Evolutionary conservation across 2,888 invertebrate genomes (phyloP).

Genomic region (Alloscopus bannaensis): DNA sequence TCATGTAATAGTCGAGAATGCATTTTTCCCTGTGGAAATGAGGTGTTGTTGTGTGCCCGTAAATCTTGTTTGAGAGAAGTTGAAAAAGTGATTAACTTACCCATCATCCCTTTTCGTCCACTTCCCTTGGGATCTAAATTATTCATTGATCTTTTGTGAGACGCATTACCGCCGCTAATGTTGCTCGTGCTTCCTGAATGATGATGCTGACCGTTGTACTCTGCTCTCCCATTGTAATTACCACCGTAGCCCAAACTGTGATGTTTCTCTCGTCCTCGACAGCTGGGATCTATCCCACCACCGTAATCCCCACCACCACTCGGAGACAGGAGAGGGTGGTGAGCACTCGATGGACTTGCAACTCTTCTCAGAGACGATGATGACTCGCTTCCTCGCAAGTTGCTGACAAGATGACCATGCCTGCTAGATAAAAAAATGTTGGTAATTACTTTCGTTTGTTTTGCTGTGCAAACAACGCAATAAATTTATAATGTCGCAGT

Average conservation of each 20-base stretch:
- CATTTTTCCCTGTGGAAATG: no score
- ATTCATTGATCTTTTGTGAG: constrained; percentile 69
- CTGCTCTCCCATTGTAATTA: constrained; percentile 42
- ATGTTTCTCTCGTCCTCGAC: constrained; percentile 39
- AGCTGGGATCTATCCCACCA: constrained; percentile 24
- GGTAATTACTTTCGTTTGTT: no score
- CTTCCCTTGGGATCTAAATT: constrained; percentile 65
- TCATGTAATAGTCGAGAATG: no score
- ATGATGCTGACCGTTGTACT: constrained; percentile 30
- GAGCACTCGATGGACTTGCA: constrained; percentile 32
- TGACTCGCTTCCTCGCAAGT: constrained; percentile 52
- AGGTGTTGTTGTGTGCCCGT: no score
- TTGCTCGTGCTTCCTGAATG: constrained; percentile 13
- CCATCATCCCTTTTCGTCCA: constrained; percentile 69
- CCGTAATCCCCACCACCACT: constrained; percentile 39
- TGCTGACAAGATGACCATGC: constrained; percentile 57
- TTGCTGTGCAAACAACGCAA: no score
- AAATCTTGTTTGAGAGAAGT: not conserved
- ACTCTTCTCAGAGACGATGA: constrained; percentile 51
- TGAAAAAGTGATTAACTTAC: constrained; percentile 46
- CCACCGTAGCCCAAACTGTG: constrained; percentile 10
- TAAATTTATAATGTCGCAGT: no score
- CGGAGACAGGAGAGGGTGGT: constrained; percentile 39
- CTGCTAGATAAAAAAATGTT: constrained; percentile 24
- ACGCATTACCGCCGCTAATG: constrained; percentile 19